Evolutionary conservation across 2,113 vertebrate genomes (phyloP).

Genomic region (Spermophilus dauricus): DNA sequence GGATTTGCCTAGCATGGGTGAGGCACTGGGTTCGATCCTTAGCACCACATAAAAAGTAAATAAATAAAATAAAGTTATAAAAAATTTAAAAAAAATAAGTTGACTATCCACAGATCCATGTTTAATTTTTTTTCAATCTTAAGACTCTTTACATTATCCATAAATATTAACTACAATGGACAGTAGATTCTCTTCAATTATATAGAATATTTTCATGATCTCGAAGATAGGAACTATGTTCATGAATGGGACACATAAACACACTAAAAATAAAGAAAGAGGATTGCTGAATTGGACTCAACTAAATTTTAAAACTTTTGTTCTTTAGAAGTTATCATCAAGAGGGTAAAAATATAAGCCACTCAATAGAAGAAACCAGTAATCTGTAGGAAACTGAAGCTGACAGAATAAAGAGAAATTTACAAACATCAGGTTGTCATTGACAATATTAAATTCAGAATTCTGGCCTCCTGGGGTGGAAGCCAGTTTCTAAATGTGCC

Average conservation of each 20-base stretch:
- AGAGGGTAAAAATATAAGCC: background rate
- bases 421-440: background rate
- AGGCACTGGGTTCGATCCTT: no score
- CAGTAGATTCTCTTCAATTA: background rate
- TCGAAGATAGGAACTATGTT: background rate
- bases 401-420: background rate
- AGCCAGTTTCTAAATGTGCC: background rate
- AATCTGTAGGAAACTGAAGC: background rate
- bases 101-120: background rate
- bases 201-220: background rate
- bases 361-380: background rate
- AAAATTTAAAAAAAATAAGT: background rate
- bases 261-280: background rate
- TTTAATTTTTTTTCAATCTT: background rate
- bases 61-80: no score
- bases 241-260: background rate
- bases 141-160: background rate
- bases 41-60: no score
- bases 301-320: background rate
- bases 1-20: no score
- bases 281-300: background rate
- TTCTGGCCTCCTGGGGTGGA: background rate
- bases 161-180: background rate
- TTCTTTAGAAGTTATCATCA: conserved; percentile 2
- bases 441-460: background rate